Evolutionary conservation across 1,140 invertebrate species (phyloP).

Genomic region (Dreissena rostriformis): DNA sequence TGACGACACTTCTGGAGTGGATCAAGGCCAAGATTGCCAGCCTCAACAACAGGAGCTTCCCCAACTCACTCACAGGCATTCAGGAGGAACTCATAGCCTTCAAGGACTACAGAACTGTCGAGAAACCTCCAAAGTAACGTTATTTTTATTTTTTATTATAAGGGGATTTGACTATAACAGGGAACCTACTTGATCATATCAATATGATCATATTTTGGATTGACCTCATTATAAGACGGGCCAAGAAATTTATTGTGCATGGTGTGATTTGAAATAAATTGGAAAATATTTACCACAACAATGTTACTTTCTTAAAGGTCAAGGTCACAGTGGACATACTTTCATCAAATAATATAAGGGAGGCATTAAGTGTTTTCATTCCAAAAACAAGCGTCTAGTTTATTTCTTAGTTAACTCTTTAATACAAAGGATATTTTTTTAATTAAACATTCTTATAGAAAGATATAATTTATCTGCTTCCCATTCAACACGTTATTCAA

Average conservation of each 20-base stretch:
- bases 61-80: constrained; percentile 98
- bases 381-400: no score
- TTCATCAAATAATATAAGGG: no score
- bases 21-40: constrained; percentile 93
- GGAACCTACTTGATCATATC: not conserved
- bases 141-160: constrained; percentile 59
- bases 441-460: no score
- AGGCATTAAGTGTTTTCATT: no score
- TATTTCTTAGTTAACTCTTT: no score
- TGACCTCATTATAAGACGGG: no score
- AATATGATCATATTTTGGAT: not conserved
- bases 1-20: constrained; percentile 95
- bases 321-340: not conserved
- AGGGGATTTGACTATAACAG: not conserved
- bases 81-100: constrained; percentile 94
- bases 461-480: no score
- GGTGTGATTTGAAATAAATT: not conserved
- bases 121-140: constrained; percentile 97
- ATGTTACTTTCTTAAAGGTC: not conserved
- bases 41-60: constrained; percentile 93
- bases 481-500: not conserved
- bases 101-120: constrained; percentile 97
- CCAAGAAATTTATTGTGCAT: not conserved
- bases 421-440: no score
- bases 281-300: not conserved